phyloP scores from a whole-genome alignment of 2,113 vertebrate genomes.

The Pipa parva region DNA sequence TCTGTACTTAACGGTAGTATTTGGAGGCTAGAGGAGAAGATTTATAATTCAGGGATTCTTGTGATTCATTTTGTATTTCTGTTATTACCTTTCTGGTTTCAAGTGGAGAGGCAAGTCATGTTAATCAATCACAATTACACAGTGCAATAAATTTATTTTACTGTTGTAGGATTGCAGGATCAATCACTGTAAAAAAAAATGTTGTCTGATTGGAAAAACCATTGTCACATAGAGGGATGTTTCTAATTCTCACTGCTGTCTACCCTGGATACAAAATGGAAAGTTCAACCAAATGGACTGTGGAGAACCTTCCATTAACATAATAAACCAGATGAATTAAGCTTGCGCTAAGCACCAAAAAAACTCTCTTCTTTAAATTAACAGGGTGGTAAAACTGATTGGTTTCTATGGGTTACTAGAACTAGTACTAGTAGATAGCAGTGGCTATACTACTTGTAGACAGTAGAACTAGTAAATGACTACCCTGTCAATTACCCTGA shows the following conservation, averaged over 20 bases:
- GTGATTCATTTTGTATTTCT: slow-evolving; percentile 23
- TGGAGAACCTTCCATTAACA: too few relatives aligned
- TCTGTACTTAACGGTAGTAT: neutral
- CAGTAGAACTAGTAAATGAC: too few relatives aligned
- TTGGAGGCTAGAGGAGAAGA: neutral
- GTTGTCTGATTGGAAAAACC: slow-evolving; percentile 9
- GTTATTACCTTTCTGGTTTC: slow-evolving; percentile 17
- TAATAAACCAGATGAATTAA: too few relatives aligned
- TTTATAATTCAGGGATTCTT: slow-evolving; percentile 10
- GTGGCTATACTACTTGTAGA: too few relatives aligned
- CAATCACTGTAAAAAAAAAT: slow-evolving; percentile 19
- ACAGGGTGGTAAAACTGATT: too few relatives aligned
- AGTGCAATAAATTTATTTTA: slow-evolving; percentile 21
- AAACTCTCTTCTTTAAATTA: too few relatives aligned
- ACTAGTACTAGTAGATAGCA: too few relatives aligned
- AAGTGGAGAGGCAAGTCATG: slow-evolving; percentile 8
- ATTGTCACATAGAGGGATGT: slow-evolving; percentile 2
- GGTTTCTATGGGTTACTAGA: too few relatives aligned
- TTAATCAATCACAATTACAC: slow-evolving; percentile 38
- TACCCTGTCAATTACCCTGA: too few relatives aligned
- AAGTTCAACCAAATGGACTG: too few relatives aligned
- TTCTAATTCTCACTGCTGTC: neutral
- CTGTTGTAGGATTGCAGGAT: slow-evolving; percentile 5
- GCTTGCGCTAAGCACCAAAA: too few relatives aligned
- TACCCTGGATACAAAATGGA: too few relatives aligned